Evolutionary conservation across 92 coral and sea anemone species (phyloP), one percentile per base, ranked within the genome.

Genomic region (Anthopleura xanthogrammica): DNA sequence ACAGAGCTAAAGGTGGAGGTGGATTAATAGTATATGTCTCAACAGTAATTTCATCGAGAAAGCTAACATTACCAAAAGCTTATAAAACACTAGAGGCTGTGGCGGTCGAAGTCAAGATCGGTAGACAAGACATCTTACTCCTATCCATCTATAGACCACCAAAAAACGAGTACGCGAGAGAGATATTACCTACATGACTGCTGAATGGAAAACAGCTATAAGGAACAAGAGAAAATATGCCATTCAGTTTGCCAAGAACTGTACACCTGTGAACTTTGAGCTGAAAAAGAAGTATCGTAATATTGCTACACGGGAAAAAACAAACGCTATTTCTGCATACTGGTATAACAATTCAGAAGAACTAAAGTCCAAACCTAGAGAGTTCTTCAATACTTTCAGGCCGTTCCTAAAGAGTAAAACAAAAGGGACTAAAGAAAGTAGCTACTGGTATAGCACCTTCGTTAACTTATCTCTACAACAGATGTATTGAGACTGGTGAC

Each of bases 101-200:
- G 16, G 83, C 83, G 2, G 5, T 58, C 19, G 83, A 58, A 5
- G 40, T 29, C 52, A 79, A 79, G 73, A 52, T 79, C 12, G 83
- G 79, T 14, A 36, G 50, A 16, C 55, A 60, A 23, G 73, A 80
- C 16, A 56, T 80, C 43, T 68, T 80, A 55, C 13, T 80, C 50
- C 50, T 80, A 1, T 68, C 75, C 0, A 40, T 80, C 9, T 80
- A 55, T 60, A 80, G 83, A 57, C 83, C 79, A 14, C 83, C 58
- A 85, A 75, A 66, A 91, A 79, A 64, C 64, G 86, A 76, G 90
- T 91, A 57, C 50, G 92, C 8, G 84, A 85, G 77, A 82, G 77
- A 73, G 94, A 91, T 60, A 73, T 91, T 48, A 87, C 88, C 43
- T 88, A 88, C 48, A 91, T 88, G 94, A 91, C 90, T 1, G 22